Base-by-base conservation (phyloP, 2,113 vertebrate genomes). In the Cynoglossus semilaevis region DNA sequence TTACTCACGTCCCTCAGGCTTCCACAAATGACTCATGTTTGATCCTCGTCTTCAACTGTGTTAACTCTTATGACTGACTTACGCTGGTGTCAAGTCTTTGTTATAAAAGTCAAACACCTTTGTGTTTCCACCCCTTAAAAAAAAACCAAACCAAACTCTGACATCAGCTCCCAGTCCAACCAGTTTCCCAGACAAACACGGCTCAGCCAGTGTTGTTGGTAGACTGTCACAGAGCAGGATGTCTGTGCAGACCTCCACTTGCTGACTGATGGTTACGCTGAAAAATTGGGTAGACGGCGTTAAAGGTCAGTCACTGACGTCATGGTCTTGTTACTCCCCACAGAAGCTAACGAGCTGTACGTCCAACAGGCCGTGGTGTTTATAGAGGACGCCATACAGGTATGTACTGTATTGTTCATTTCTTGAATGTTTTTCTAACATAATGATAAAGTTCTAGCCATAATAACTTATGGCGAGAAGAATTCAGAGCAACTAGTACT, bases 341-440 rank as follows among this genome's bases (percentile, higher is more conserved):
- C 68, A 91, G 90, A 38, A 55, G 57, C 85, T 9, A 77, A 83
- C 51, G 83, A 90, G 1, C 90, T 96, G 1, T 90, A 88, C 57
- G 76, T 96, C 53, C 92, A 94, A 18, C 96, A 95, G 80, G 96
- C 96, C 0, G 74, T 93, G 37, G 93, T 98, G 10, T 94, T 98
- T 69, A 94, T 96, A 17, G 96, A 98, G 79, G 96, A 98, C 10
- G 96, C 96, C 2, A 90, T 98, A 77, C 88, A 96, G 88, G 97
- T 99, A 73, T 61, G 18, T 45, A 9, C 29, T 9, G 17, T 41
- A 11, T 11, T 9, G 42, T 38, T 9, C 9, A 18, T 17, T 35
- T 1, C 10, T 34, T 18, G 41, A 43, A 19, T 3, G 37, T 19
- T 7, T 44, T 15, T 22, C 22, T 19, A 41, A 41, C 2, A 11